These are phyloP conservation scores for Hypsopygia costalis DNA, from an alignment of 2,888 invertebrate species.

Conservation along the genomic window DNA sequence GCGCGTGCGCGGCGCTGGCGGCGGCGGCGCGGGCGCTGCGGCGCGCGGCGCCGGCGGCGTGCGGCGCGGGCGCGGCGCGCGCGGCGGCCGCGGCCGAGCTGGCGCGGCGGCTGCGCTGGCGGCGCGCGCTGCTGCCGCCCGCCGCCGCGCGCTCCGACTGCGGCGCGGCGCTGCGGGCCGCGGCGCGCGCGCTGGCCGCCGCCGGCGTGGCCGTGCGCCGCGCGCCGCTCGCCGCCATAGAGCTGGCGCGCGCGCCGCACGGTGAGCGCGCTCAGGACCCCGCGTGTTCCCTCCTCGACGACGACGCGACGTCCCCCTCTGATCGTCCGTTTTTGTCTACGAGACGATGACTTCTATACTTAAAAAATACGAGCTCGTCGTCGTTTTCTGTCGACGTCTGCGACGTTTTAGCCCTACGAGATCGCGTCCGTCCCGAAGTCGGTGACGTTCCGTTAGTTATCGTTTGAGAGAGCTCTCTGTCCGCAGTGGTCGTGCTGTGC, in stretches of 20 bases:
- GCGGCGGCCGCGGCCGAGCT: slow-evolving; percentile 34
- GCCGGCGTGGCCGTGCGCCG: slow-evolving; percentile 34
- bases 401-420: too few species aligned
- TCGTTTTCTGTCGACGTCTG: too few species aligned
- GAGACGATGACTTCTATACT: too few species aligned
- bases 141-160: slow-evolving; percentile 29
- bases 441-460: too few species aligned
- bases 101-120: slow-evolving; percentile 41
- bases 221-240: slow-evolving; percentile 14
- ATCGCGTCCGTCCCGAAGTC: too few species aligned
- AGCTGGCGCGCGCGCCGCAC: slow-evolving; percentile 28
- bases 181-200: slow-evolving; percentile 29
- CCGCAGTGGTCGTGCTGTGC: slow-evolving; percentile 36
- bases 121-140: slow-evolving; percentile 35
- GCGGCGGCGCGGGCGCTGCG: slow-evolving; percentile 33
- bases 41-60: slow-evolving; percentile 24
- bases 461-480: background rate
- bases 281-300: too few species aligned
- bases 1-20: slow-evolving; percentile 32
- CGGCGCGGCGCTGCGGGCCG: slow-evolving; percentile 28
- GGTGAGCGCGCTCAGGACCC: slow-evolving; percentile 31
- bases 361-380: too few species aligned
- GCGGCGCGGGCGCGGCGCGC: slow-evolving; percentile 29
- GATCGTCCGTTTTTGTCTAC: too few species aligned
- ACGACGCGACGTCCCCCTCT: too few species aligned